Base-by-base conservation (phyloP, 1,140 invertebrate genomes). In the Drosophila tsacasi region DNA sequence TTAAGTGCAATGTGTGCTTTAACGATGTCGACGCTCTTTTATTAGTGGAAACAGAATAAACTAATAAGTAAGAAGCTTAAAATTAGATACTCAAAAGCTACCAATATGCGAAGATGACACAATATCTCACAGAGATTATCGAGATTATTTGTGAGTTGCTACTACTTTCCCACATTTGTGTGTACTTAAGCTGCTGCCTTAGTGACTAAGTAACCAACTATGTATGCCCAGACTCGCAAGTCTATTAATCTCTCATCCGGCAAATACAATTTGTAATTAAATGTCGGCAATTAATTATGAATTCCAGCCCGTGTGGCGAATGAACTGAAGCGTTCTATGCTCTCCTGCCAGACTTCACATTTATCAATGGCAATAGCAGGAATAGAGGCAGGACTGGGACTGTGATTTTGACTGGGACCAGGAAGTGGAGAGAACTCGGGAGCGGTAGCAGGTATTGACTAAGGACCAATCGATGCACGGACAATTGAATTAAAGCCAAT, bases 211-310 rank as follows among this genome's bases (percentile, higher is more conserved):
- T 65, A 39, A 46, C 61, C 60, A 49, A 54, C n/a, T 44, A 44
- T 47, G 35, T 42, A 44, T 49, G 35, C 35, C 21, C 27, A 6
- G n/a, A 21, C 27, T 37, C 37, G 21, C 35, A 59, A 49, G 42
- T 71, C 42, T 40, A 72, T 72, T 72, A 72, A 54, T 72, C 52
- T 72, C 66, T 21, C 52, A 59, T 39, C 42, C 35, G 39, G 46
- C 54, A 40, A 73, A 74, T 40, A 52, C 68, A 68, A 68, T 68
- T 71, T 74, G 68, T 46, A 74, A 74, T 73, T 74, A 69, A 71
- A 71, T 71, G 55, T 68, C 15, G 49, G 42, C 52, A 59, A 74
- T 78, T 76, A 81, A 89, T 87, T 78, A 83, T 83, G 76, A 74
- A 89, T 67, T 61, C 55, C 54, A 77, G 63, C 52, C n/a, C 52